A percentile compares a stretch with the other conserved stretches of the same genome.
phyloP scores from a whole-genome alignment of 2,888 invertebrate genomes.

The Athrips mouffetella region DNA sequence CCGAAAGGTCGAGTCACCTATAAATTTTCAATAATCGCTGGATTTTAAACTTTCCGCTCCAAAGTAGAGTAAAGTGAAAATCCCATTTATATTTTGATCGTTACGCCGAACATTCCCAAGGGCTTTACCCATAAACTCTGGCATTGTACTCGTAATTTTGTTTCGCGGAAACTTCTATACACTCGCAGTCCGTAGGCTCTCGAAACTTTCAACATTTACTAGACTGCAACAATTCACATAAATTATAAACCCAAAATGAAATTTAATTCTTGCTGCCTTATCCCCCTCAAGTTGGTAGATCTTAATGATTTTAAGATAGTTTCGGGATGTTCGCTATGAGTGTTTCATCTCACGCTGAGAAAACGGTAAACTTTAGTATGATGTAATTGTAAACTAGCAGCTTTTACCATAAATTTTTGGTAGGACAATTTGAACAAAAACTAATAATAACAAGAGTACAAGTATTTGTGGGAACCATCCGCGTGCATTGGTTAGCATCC shows the following conservation, averaged over 20 bases:
- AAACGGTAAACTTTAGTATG: not conserved
- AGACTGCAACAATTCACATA: constrained; percentile 54
- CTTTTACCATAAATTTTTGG: no score
- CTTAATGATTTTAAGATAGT: constrained; percentile 12
- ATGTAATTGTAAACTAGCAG: not conserved
- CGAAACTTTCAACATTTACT: constrained; percentile 56
- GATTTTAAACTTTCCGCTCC: constrained; percentile 48
- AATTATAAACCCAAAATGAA: constrained; percentile 57
- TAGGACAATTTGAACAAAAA: no score
- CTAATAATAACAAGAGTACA: no score
- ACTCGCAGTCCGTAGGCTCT: constrained; percentile 29
- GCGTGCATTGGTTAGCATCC: no score
- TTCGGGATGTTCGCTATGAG: constrained; percentile 3
- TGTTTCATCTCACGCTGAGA: not conserved
- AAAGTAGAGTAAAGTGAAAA: constrained; percentile 47
- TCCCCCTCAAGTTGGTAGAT: constrained; percentile 24
- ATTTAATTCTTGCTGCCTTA: constrained; percentile 50
- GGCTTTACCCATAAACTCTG: constrained; percentile 49
- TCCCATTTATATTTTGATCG: constrained; percentile 56
- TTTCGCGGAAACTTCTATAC: constrained; percentile 34
- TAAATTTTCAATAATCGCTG: constrained; percentile 52
- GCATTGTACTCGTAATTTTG: constrained; percentile 54
- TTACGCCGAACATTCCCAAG: constrained; percentile 40
- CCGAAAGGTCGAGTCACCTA: constrained; percentile 38
- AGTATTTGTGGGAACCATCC: no score